Base-by-base conservation (phyloP, 2,797 vertebrate genomes). In the Eulemur albifrons region DNA sequence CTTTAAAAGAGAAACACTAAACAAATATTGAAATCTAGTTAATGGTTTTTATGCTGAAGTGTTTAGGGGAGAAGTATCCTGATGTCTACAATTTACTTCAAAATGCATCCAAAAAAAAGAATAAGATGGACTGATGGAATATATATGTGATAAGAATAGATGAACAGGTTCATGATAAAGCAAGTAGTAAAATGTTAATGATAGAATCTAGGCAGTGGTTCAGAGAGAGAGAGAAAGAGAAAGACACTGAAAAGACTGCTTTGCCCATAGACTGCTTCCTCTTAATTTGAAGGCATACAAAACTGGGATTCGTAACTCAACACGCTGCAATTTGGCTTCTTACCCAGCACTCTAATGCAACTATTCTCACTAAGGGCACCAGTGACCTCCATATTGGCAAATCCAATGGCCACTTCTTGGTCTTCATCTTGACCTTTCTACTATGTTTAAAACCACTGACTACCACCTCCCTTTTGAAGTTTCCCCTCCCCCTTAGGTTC, bases 321-420 rank as follows among this genome's bases (percentile, higher is more conserved):
- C 52, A 76, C 4, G 17, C 32, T 23, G 32, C n/a, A 86, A 50
- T 11, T 32, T 57, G 80, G 45, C 40, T 73, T 84, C 82, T 87
- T 69, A 87, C 8, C n/a, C 27, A 87, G 25, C 18, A 85, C 75
- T 75, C 27, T 75, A 85, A 85, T 30, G n/a, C 32, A 88, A 69
- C n/a, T 82, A 17, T 82, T 96, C 63, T 75, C n/a, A 93, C 32
- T 43, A 75, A 89, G 27, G 45, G 52, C 43, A 93, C 93, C 52
- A 75, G n/a, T 17, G 21, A 65, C n/a, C 54, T 67, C 73, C n/a
- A 25, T 35, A 43, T 11, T 63, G 27, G 35, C 50, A 69, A 76
- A 69, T n/a, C 52, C 25, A 59, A n/a, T 38, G 65, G 54, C 38
- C 38, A 79, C 35, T 20, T 86, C 43, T 65, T 43, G 10, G 48